Base-by-base conservation (phyloP, 2,888 invertebrate species). In the Cyrtodaria siliqua region DNA sequence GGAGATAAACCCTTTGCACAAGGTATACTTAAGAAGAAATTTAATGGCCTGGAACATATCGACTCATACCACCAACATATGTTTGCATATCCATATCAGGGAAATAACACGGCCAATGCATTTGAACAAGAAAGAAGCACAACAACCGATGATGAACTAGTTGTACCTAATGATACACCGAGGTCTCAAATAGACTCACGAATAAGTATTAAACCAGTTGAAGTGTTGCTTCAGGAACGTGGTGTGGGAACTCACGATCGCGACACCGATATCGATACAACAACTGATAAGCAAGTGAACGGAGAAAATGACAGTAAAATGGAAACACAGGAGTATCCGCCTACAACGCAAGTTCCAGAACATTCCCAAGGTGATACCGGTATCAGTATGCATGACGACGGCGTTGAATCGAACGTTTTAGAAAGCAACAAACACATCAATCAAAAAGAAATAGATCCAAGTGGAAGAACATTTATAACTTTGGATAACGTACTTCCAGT, bases 391-490 rank as follows among this genome's bases (percentile, higher is more conserved):
- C 33, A 33, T 8, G 12, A 8, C 33, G 33, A 33, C 33, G 12
- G 12, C 33, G 12, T 8, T 33, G 33, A 33, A 33, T 33, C 33
- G 33, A 33, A 33, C 4, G 12, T 33, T 4, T 33, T 12, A 33
- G 12, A 33, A 8, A 12, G 12, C 4, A 33, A 12, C 33, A 33
- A 33, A 33, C 4, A 14, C 14, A 44, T 53, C 24, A 29, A 33
- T 8, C 18, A 44, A 26, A 44, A 12, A 3, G 49, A 47, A 24
- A 40, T 70, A 6, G 77, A 77, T 52, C 61, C 64, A 2, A 47
- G 57, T 29, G 77, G 77, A 20, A 62, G 62, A 50, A 77, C 77
- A 33, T 77, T 77, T 49, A 50, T 77, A 6, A 77, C 77, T 14
- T 77, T 71, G 20, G 77, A 77, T 44, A 53, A 9, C 24, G 29